A percentile compares a stretch with the other conserved stretches of the same genome.
Evolutionary conservation across 2,888 invertebrate species (phyloP).

Genomic region (Bursaphelenchus okinawaensis): DNA sequence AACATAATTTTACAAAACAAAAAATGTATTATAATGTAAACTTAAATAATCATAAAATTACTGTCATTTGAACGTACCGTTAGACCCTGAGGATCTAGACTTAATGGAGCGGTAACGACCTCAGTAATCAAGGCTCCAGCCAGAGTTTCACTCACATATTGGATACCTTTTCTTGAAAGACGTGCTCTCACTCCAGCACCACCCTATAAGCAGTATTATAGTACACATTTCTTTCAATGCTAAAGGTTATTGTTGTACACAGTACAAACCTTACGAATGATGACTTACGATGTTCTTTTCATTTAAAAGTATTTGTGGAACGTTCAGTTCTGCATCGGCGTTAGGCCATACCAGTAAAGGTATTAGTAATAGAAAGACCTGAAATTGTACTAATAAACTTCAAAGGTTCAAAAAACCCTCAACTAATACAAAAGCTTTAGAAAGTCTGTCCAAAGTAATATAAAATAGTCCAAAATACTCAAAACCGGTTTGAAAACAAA

Average conservation of each 20-base stretch:
- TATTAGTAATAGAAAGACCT: background rate
- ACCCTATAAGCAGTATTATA: conserved; percentile 31
- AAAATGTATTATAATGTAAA: background rate
- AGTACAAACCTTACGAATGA: too few species aligned
- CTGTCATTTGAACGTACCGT: conserved; percentile 3
- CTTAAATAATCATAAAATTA: too few species aligned
- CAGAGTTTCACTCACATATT: conserved; percentile 43
- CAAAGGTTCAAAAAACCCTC: too few species aligned
- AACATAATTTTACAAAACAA: background rate
- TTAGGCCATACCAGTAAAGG: background rate
- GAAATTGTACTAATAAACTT: background rate
- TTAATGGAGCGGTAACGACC: conserved; percentile 30
- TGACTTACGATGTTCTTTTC: conserved; percentile 26
- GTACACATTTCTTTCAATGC: too few species aligned
- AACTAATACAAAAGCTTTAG: too few species aligned
- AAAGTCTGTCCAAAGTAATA: too few species aligned
- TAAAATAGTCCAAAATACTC: too few species aligned
- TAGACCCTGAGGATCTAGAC: conserved; percentile 11
- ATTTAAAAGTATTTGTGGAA: conserved; percentile 19
- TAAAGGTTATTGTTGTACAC: background rate
- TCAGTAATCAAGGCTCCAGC: conserved; percentile 38
- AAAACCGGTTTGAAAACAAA: too few species aligned
- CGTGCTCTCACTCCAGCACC: conserved; percentile 43
- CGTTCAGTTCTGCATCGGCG: conserved; percentile 19
- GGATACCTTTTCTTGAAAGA: conserved; percentile 40